Base-by-base conservation (phyloP, 2,113 vertebrate species). In the Leucoraja erinaceus region DNA sequence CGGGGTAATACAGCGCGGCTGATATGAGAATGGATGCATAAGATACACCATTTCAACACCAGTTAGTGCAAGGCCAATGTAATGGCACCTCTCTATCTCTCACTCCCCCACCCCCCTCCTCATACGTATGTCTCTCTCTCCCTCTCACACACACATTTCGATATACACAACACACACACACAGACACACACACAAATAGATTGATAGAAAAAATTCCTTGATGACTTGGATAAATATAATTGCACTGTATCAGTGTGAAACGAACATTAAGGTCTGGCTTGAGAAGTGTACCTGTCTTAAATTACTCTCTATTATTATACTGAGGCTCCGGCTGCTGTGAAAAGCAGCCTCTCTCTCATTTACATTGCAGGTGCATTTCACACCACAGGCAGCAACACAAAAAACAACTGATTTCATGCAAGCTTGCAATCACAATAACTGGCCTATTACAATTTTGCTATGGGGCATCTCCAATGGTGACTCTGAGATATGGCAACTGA, bases 351-450 rank as follows among this genome's bases (percentile, higher is more conserved):
- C 11, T 63, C 11, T 16, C 83, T 63, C 11, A 61, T 86, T 86
- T 86, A 86, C 56, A 86, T 86, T 86, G 56, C 83, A 86, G 83
- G 56, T 86, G 25, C 56, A 86, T 86, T 86, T 61, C 83, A 86
- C 56, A 63, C 56, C 83, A 63, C n/a, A 25, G 63, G 83, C 56
- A 86, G 56, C 56, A 28, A 31, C 56, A 63, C 83, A 16, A 63
- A 86, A 47, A n/a, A 59, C 28, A 86, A 86, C 56, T 63, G 61
- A 86, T 63, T 63, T 61, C 56, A 86, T 86, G 83, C 83, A 86
- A 59, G 56, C 83, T 86, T 59, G 83, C 83, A 86, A 86, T 86
- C 83, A n/a, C 56, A 63, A 86, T 86, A 59, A 86, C 59, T 63
- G 11, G 83, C 59, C 83, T 86, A 86, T 63, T 86, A 86, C 83